Evolutionary conservation across 1,140 invertebrate genomes (phyloP).

Genomic region (Lepeophtheirus salmonis): DNA sequence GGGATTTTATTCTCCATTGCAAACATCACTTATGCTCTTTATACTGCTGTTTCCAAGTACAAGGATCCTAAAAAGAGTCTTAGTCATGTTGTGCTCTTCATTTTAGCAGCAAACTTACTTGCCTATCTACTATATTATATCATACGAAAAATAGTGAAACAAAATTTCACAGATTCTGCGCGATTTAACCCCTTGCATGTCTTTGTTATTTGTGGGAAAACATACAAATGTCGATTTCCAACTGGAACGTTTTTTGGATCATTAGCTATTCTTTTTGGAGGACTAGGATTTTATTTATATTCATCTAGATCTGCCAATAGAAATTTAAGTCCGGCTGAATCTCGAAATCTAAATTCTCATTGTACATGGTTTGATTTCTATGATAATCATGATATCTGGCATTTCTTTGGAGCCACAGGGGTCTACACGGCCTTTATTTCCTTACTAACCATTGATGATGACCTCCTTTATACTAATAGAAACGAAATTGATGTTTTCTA

Average conservation of each 20-base stretch:
- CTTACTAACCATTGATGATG: slow-evolving; percentile 19
- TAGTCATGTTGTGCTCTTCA: slow-evolving; percentile 10
- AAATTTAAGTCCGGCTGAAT: slow-evolving; percentile 18
- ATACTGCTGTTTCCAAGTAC: not conserved
- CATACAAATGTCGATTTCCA: not conserved
- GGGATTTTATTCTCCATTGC: slow-evolving; percentile 5
- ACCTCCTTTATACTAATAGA: slow-evolving; percentile 1
- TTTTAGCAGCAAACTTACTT: slow-evolving; percentile 11
- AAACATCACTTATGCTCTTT: slow-evolving; percentile 1
- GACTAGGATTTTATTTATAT: not conserved
- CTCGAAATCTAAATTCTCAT: slow-evolving; percentile 18
- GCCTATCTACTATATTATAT: slow-evolving; percentile 9
- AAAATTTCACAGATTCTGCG: not conserved
- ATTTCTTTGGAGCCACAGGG: slow-evolving; percentile 18
- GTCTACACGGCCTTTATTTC: slow-evolving; percentile 22
- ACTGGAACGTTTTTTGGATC: slow-evolving; percentile 1
- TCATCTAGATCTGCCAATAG: slow-evolving; percentile 5
- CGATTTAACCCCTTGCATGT: not conserved
- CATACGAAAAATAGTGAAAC: slow-evolving; percentile 1
- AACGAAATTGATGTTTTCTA: slow-evolving; percentile 15
- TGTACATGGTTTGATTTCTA: slow-evolving; percentile 21
- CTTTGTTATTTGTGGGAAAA: not conserved
- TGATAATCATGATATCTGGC: slow-evolving; percentile 22
- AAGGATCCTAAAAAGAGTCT: slow-evolving; percentile 4
- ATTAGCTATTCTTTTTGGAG: not conserved